Percentiles rank a stretch among this genome's conserved stretches.
These are phyloP conservation scores for Diplodus puntazzo DNA, from an alignment of 2,797 vertebrate species.

Conservation along the genomic window DNA sequence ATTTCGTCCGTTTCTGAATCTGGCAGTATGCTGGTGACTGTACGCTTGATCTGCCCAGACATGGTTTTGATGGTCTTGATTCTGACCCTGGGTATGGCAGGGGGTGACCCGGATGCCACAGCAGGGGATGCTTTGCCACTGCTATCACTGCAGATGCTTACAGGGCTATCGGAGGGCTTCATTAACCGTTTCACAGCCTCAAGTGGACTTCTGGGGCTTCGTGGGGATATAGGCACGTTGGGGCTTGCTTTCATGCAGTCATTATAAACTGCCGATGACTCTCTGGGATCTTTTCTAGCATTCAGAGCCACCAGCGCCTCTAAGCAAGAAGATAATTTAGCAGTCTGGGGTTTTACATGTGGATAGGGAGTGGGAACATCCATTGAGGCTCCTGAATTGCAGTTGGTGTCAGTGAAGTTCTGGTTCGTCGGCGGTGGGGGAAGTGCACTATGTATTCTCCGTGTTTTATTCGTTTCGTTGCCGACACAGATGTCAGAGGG, in stretches of 20 bases:
- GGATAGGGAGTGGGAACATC: constrained; percentile 77
- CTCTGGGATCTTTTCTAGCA: constrained; percentile 89
- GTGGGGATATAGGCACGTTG: constrained; percentile 93
- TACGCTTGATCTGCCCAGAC: constrained; percentile 96
- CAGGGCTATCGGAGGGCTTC: constrained; percentile 94
- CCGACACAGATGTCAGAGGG: constrained; percentile 67
- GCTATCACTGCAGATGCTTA: constrained; percentile 93
- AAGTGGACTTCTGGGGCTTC: constrained; percentile 93
- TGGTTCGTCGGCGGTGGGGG: constrained; percentile 76
- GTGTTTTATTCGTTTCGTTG: constrained; percentile 77
- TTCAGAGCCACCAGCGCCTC: constrained; percentile 94
- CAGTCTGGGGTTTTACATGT: constrained; percentile 88
- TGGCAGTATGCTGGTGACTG: constrained; percentile 93
- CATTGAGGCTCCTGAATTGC: constrained; percentile 68
- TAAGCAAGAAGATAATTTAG: constrained; percentile 93
- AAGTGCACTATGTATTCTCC: constrained; percentile 76
- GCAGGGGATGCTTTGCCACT: constrained; percentile 93
- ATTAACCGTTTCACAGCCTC: constrained; percentile 89
- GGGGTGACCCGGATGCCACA: constrained; percentile 90
- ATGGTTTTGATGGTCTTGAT: constrained; percentile 99
- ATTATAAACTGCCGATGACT: constrained; percentile 81
- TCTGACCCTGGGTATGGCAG: constrained; percentile 95
- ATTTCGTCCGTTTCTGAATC: constrained; percentile 92
- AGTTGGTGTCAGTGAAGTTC: constrained; percentile 79
- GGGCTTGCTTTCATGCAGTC: constrained; percentile 88